These are phyloP conservation scores for Tragulus kanchil DNA, from an alignment of 2,113 vertebrate genomes.

Conservation along the genomic window DNA sequence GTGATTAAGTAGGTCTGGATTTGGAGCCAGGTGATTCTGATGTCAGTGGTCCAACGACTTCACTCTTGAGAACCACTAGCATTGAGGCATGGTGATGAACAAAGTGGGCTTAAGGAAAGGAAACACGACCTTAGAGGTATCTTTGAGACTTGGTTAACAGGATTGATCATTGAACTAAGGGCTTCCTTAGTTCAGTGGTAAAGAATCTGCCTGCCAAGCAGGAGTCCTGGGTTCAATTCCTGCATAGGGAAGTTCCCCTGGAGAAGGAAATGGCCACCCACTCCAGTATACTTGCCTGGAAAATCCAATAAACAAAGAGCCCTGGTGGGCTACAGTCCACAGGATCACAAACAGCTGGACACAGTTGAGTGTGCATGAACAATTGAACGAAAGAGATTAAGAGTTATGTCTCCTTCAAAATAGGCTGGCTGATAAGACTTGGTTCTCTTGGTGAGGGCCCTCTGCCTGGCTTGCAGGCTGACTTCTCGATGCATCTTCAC, in stretches of 20 bases:
- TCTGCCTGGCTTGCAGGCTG: not conserved
- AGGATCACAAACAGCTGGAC: too few relatives aligned
- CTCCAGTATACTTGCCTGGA: too few relatives aligned
- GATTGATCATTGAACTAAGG: not conserved
- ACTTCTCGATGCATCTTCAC: not conserved
- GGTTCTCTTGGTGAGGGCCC: not conserved
- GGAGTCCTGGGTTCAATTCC: not conserved
- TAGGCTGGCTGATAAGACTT: not conserved
- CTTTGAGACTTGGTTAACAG: not conserved
- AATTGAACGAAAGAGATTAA: not conserved
- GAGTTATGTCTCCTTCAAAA: not conserved
- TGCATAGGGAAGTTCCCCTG: not conserved
- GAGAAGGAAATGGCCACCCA: too few relatives aligned
- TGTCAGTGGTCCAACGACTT: too few relatives aligned
- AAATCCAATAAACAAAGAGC: too few relatives aligned
- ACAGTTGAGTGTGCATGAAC: not conserved
- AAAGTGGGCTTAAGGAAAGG: not conserved
- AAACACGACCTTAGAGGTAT: not conserved
- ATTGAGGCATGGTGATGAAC: not conserved
- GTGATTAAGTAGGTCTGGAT: not conserved
- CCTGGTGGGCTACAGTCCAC: too few relatives aligned
- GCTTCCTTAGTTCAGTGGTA: not conserved
- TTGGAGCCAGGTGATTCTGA: not conserved
- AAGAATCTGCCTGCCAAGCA: not conserved
- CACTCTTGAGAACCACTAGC: not conserved